Percentiles rank a stretch among this genome's conserved stretches.
Conservation (phyloP, 2,797 vertebrate genomes). For the Dryobates pubescens region DNA sequence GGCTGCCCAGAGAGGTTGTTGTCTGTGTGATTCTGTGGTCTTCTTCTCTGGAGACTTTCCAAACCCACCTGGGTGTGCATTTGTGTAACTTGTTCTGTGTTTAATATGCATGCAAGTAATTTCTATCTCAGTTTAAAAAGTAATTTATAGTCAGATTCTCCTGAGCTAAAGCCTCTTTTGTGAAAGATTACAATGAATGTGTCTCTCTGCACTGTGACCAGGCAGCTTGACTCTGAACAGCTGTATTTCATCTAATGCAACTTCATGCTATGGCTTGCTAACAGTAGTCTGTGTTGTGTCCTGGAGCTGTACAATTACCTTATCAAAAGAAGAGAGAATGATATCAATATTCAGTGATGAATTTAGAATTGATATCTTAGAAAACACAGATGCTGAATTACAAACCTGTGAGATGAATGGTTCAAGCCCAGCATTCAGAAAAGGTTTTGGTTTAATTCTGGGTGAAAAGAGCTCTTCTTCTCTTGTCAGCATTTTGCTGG, state of each 20-base stretch:
- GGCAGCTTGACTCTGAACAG: background rate
- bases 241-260: background rate
- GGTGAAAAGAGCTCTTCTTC: background rate
- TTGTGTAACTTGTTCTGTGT: too few relatives aligned
- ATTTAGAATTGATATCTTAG: background rate
- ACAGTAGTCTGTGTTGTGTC: background rate
- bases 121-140: background rate
- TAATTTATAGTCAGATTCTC: background rate
- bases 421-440: background rate
- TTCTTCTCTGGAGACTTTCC: too few relatives aligned
- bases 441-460: background rate
- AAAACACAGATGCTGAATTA: slow-evolving; percentile 21
- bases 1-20: too few relatives aligned
- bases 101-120: background rate
- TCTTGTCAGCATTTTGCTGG: background rate
- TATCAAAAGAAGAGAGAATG: background rate
- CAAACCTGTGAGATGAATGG: background rate
- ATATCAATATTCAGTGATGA: slow-evolving; percentile 10
- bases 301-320: background rate
- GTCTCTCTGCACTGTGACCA: background rate
- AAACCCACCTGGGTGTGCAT: too few relatives aligned
- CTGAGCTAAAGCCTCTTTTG: background rate
- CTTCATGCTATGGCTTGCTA: background rate
- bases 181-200: background rate
- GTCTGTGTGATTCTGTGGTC: too few relatives aligned